Conservation (phyloP, 2,797 vertebrate species). For the Carapus acus region DNA sequence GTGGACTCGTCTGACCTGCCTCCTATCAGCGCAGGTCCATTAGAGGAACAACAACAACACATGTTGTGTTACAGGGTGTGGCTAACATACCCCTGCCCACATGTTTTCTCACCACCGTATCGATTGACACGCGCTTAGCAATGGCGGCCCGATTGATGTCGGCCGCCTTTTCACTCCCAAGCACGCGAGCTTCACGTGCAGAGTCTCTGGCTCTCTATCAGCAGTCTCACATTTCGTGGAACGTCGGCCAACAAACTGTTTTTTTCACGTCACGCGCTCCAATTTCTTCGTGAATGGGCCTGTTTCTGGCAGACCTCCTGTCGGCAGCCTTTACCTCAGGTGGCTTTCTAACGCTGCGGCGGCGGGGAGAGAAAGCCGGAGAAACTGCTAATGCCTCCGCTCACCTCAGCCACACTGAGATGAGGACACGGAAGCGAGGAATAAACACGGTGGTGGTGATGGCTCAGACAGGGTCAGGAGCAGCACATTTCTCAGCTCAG, state of each 20-base stretch:
- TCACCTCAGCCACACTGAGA: not conserved
- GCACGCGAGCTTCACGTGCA: conserved; percentile 17
- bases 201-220: conserved; percentile 16
- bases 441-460: not conserved
- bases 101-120: too few species aligned
- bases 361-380: conserved; percentile 14
- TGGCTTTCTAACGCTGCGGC: conserved; percentile 11
- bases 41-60: conserved; percentile 5
- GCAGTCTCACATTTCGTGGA: not conserved
- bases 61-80: conserved; percentile 9
- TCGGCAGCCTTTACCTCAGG: conserved; percentile 42
- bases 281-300: conserved; percentile 9
- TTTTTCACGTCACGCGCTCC: conserved; percentile 8
- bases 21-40: not conserved
- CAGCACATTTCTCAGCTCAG: not conserved
- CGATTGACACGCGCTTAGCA: conserved; percentile 24
- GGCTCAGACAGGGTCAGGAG: not conserved
- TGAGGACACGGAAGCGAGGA: not conserved
- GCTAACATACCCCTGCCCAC: too few species aligned
- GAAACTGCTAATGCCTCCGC: conserved; percentile 4
- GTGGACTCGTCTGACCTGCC: too few species aligned
- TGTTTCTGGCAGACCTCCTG: conserved; percentile 35
- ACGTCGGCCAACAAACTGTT: conserved; percentile 29
- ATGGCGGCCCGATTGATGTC: conserved; percentile 28
- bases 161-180: not conserved